Evolutionary conservation across 2,797 vertebrate genomes (phyloP), one percentile per base, ranked within the genome.

Genomic region (Urocyon cinereoargenteus): DNA sequence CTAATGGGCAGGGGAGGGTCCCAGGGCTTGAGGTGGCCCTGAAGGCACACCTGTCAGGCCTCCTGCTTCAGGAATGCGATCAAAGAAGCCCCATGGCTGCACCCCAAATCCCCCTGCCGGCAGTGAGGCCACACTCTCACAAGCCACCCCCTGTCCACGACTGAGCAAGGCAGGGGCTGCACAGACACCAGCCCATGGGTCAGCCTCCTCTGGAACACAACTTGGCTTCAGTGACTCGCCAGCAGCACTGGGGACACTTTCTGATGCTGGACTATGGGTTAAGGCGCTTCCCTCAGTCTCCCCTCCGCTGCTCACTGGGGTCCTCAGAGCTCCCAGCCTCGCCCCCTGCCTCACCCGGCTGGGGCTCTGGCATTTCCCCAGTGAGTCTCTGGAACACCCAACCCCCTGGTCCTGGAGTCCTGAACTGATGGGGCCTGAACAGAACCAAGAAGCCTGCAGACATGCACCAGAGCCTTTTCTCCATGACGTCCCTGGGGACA

Each of bases 351-450:
- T 81, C 3, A 62, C 49, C 66, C 66, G 8, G 66, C 66, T 68
- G 40, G 6, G 40, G 40, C 40, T 45, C 40, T 45, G 40, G 6
- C 40, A 45, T 45, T 45, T 45, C 40, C n/a, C 18, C 9, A 8
- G n/a, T 18, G 1, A 21, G 66, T 34, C 66, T 34, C n/a, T 34
- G 66, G 18, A 9, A 68, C 66, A 68, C 66, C 66, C 2, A 18
- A 34, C n/a, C n/a, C 66, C n/a, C n/a, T 1, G 45, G 3, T 16
- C 24, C 73, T 11, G 61, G 83, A 81, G 53, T 45, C 6, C 22
- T 19, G 22, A 21, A n/a, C 6, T 31, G 55, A 11, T 0, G 26
- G 12, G 16, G 28, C 49, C 18, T 6, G 1, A 22, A 16, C 0
- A 18, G 45, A 84, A 57, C 5, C 34, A 57, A 90, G 55, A 7